Base-by-base conservation (phyloP, 2,888 invertebrate species). In the Hyposoter didymator region DNA sequence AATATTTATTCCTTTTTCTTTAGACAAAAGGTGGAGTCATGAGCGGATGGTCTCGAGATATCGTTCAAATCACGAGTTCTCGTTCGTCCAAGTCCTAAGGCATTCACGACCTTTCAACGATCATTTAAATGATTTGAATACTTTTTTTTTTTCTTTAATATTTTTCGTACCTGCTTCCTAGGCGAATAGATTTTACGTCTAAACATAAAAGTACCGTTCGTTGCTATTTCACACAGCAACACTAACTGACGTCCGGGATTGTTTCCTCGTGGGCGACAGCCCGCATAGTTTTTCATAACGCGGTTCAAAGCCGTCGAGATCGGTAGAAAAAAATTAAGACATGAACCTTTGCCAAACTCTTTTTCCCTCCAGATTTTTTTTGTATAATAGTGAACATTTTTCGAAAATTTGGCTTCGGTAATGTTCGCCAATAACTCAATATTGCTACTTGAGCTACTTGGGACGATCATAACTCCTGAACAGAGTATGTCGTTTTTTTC, bases 71-170 rank as follows among this genome's bases (percentile, higher is more conserved):
- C 14, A 14, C 59, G 22, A 28, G 28, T 59, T 59, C 28, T 59
- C 28, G 59, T 59, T 32, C 66, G 52, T 78, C 67, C 14, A 35
- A 28, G 45, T 32, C 78, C 69, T 45, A 14, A 14, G 69, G 78
- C 78, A 17, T 70, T 14, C 78, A 78, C 78, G 78, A 67, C 43
- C 39, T 32, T 39, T 19, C 66, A 39, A 43, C 66, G 66, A 39
- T 43, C 12, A 43, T 43, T 67, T 39, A 19, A 67, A 39, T 39
- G n/a, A 8, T n/a, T n/a, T n/a, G n/a, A n/a, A n/a, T n/a, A n/a
- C n/a, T n/a, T n/a, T n/a, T n/a, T n/a, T n/a, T n/a, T 52, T 22
- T 39, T 39, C 10, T 39, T 7, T 10, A 10, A 39, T 39, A 7
- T 39, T 39, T 39, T 39, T 39, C 39, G 39, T 59, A 28, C 22